These are phyloP conservation scores for Dascyllus trimaculatus DNA, from an alignment of 2,113 vertebrate species.

Conservation along the genomic window DNA sequence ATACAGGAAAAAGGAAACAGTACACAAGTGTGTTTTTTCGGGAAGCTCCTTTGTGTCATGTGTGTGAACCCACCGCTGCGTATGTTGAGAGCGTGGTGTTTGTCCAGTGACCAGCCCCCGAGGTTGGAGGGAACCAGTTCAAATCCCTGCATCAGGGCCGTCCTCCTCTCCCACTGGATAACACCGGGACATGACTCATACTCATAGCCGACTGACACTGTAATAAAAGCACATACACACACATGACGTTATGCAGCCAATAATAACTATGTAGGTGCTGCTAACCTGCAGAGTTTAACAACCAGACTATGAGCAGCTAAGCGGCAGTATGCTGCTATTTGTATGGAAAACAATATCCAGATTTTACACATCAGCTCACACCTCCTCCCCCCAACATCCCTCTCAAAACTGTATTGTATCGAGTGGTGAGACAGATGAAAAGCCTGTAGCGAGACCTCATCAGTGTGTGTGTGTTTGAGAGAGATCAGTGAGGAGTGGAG, in stretches of 20 bases:
- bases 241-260: neutral
- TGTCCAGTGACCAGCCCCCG: constrained; percentile 97
- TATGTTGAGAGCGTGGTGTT: constrained; percentile 96
- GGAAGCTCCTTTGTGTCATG: neutral
- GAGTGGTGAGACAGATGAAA: constrained; percentile 65
- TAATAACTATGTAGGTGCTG: neutral
- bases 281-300: constrained; percentile 3
- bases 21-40: neutral
- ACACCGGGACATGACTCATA: constrained; percentile 94
- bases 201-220: constrained; percentile 97
- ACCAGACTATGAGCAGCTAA: neutral
- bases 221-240: constrained; percentile 70
- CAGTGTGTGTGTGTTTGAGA: constrained; percentile 61
- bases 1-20: neutral
- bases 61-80: constrained; percentile 90
- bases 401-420: constrained; percentile 38
- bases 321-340: neutral
- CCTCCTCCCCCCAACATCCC: neutral
- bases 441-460: constrained; percentile 64
- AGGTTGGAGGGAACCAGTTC: constrained; percentile 96
- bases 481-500: constrained; percentile 71
- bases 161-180: constrained; percentile 96
- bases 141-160: constrained; percentile 93
- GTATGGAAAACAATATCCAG: neutral
- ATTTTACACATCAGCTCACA: neutral